Conservation (phyloP, 2,113 vertebrate species). For the Solenodon paradoxus region DNA sequence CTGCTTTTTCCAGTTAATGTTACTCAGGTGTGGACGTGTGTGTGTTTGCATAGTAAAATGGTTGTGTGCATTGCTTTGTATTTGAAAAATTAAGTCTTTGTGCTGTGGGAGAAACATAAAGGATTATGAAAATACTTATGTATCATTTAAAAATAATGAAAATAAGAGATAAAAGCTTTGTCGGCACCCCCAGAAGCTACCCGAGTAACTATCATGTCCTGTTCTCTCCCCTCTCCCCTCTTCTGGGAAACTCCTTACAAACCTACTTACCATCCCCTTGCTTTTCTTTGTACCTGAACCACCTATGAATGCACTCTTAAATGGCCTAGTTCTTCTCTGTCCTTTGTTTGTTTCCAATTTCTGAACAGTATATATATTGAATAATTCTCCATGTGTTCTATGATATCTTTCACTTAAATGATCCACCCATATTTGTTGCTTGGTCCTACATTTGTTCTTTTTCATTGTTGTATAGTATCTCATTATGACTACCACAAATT, state of each 20-base stretch:
- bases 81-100: constrained; percentile 24
- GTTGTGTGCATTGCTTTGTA: background rate
- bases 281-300: background rate
- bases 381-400: background rate
- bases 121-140: background rate
- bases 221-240: background rate
- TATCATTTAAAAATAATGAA: background rate
- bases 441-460: background rate
- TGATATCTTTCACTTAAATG: background rate
- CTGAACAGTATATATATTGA: background rate
- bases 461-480: background rate
- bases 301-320: background rate
- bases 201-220: background rate
- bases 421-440: background rate
- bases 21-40: background rate
- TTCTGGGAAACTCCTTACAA: background rate
- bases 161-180: background rate
- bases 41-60: background rate
- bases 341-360: background rate
- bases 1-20: background rate
- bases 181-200: background rate
- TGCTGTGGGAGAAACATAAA: constrained; percentile 10
- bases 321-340: background rate
- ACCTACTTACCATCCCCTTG: background rate
- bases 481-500: background rate